A percentile compares a stretch with the other conserved stretches of the same genome.
Conservation (phyloP, 2,113 vertebrate genomes). For the Oreocharis arfaki region DNA sequence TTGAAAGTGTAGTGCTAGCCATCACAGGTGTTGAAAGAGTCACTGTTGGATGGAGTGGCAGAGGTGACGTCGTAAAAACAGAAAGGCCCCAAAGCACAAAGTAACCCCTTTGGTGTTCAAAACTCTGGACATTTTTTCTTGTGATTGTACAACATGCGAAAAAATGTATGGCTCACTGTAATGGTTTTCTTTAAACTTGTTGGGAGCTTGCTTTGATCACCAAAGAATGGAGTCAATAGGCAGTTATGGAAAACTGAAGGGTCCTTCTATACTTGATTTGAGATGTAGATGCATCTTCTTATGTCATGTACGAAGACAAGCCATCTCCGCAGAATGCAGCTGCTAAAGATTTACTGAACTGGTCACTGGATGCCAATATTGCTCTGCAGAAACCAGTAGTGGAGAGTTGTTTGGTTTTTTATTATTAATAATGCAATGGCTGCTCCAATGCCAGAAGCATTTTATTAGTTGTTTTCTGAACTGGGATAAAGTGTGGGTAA, state of each 20-base stretch:
- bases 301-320: background rate
- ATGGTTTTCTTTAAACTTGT: background rate
- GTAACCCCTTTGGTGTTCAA: background rate
- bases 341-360: background rate
- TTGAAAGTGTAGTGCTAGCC: background rate
- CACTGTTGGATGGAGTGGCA: background rate
- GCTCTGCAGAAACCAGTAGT: background rate
- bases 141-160: background rate
- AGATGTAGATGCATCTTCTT: background rate
- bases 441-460: background rate
- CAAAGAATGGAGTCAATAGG: background rate
- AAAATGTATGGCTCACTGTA: background rate
- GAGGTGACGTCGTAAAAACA: background rate
- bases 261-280: background rate
- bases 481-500: background rate
- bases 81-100: background rate
- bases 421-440: background rate
- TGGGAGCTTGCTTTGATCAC: background rate
- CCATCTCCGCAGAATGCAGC: background rate
- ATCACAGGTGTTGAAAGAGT: background rate
- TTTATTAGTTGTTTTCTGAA: background rate
- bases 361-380: slow-evolving; percentile 41
- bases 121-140: background rate
- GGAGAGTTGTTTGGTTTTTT: background rate
- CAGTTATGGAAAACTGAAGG: background rate